A percentile compares a stretch with the other conserved stretches of the same genome.
Conservation (phyloP, 2,113 vertebrate species). For the Saccopteryx leptura region DNA sequence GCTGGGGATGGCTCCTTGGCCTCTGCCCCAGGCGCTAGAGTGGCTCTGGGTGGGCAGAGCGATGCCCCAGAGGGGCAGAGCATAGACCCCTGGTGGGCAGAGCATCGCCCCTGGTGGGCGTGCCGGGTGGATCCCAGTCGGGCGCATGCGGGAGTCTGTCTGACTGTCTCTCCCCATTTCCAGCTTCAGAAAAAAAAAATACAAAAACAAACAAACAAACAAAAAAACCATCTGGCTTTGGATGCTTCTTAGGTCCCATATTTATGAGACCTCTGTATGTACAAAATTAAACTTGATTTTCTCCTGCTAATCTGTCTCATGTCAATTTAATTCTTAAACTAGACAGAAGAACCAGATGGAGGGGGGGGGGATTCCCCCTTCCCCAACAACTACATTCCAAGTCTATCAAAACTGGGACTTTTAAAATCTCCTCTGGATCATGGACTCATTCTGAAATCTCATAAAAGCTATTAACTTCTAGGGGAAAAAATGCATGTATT, state of each 20-base stretch:
- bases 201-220: no score
- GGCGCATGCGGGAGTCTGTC: no score
- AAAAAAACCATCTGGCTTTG: neutral
- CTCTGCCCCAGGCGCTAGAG: no score
- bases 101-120: no score
- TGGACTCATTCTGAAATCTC: conserved; percentile 35
- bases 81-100: no score
- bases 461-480: neutral
- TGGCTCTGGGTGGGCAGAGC: no score
- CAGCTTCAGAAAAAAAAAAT: no score
- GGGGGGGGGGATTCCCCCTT: no score
- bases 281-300: neutral
- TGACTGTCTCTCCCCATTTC: no score
- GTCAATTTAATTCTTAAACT: neutral
- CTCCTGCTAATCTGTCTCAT: neutral
- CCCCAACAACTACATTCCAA: neutral
- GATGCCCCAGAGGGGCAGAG: no score
- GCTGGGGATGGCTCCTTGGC: no score
- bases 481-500: neutral
- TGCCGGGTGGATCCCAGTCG: no score
- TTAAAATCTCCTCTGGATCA: neutral
- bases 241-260: neutral
- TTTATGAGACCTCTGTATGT: neutral
- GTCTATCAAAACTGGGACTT: neutral
- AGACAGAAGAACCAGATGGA: neutral